Evolutionary conservation across 2,888 invertebrate genomes (phyloP).

Genomic region (Linnaemya vulpina): DNA sequence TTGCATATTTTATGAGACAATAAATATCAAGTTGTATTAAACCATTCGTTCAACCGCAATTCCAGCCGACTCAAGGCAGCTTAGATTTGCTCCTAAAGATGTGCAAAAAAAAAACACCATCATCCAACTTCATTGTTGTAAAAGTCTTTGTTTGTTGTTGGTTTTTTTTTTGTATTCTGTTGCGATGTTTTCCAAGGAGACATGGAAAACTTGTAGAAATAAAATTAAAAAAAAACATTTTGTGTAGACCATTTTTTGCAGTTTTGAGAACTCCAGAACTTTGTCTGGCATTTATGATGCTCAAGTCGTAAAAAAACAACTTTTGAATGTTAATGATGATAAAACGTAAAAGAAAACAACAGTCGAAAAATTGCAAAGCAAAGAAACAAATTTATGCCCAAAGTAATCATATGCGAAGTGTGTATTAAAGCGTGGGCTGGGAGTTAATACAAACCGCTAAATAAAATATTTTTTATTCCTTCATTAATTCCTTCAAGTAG

Average conservation of each 20-base stretch:
- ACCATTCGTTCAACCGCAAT: slow-evolving; percentile 11
- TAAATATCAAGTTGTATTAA: slow-evolving; percentile 69
- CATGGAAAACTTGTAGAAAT: not conserved
- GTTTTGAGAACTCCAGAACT: slow-evolving; percentile 53
- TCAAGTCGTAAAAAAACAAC: slow-evolving; percentile 8
- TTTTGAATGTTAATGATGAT: slow-evolving; percentile 55
- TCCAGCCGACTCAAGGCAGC: not conserved
- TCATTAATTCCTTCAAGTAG: not conserved
- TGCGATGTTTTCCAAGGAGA: slow-evolving; percentile 2
- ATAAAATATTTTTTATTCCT: not conserved
- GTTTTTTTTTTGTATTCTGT: not conserved
- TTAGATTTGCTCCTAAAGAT: not conserved
- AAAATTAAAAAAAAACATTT: slow-evolving; percentile 20
- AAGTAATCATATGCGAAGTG: not conserved
- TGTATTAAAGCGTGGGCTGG: not conserved
- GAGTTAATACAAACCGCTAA: not conserved
- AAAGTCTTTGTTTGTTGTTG: slow-evolving; percentile 19
- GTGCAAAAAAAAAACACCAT: not conserved
- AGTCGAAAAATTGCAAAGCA: not conserved
- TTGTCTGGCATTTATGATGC: slow-evolving; percentile 63
- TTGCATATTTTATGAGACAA: slow-evolving; percentile 74
- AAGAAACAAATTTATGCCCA: slow-evolving; percentile 2
- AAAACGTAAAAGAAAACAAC: not conserved
- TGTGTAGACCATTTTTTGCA: slow-evolving; percentile 33
- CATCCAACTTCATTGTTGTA: slow-evolving; percentile 28